phyloP scores from a whole-genome alignment of 2,888 invertebrate species.

The Tinea pellionella region DNA sequence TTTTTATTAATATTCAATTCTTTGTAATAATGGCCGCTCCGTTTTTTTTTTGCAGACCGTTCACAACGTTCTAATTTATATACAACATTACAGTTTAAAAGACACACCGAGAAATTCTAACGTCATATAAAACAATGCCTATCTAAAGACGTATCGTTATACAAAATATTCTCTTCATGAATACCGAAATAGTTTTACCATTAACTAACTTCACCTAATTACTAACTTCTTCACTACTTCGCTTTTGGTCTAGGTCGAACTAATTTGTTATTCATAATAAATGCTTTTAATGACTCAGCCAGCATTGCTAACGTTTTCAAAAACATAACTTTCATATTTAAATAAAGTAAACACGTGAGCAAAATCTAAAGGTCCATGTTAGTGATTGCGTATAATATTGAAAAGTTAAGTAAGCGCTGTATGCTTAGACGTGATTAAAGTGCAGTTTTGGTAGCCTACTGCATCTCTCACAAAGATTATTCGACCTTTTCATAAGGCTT shows the following conservation, averaged over 20 bases:
- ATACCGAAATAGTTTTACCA: neutral
- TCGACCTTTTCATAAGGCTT: conserved; percentile 68
- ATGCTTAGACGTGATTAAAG: neutral
- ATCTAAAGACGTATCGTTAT: conserved; percentile 56
- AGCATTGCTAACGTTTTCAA: conserved; percentile 30
- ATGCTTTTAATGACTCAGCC: conserved; percentile 48
- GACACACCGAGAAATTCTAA: conserved; percentile 55
- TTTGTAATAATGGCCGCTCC: conserved; percentile 20
- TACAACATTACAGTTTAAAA: conserved; percentile 65
- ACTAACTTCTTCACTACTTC: conserved; percentile 40
- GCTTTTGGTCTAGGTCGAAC: conserved; percentile 20
- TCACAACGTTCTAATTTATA: conserved; percentile 25
- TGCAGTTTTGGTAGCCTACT: conserved; percentile 49
- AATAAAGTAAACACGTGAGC: too few species aligned
- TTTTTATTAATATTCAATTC: conserved; percentile 22
- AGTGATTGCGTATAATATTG: neutral
- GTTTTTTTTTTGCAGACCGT: neutral
- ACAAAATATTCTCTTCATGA: conserved; percentile 46
- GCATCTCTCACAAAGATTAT: conserved; percentile 25
- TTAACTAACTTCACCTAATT: conserved; percentile 32
- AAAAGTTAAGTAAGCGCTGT: neutral
- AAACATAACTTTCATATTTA: neutral
- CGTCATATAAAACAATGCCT: conserved; percentile 61
- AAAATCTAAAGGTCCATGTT: neutral
- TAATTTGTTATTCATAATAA: conserved; percentile 31